Percentiles rank a stretch among this genome's conserved stretches.
Evolutionary conservation across 2,797 vertebrate genomes (phyloP).

Genomic region (Cossypha caffra): DNA sequence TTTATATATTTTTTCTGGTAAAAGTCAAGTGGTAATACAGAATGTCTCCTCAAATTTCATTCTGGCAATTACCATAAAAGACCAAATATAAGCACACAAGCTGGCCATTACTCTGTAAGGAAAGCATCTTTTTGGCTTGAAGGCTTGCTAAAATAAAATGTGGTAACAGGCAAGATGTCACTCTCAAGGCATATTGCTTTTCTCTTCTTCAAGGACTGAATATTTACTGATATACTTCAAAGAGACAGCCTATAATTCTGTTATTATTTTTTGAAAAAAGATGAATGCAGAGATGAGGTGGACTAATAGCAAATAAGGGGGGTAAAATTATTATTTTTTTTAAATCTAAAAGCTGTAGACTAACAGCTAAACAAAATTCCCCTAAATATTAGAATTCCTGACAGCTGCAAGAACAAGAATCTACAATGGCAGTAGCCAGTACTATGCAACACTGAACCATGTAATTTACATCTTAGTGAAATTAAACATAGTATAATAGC

Average conservation of each 20-base stretch:
- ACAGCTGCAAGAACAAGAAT: conserved; percentile 67
- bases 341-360: conserved; percentile 20
- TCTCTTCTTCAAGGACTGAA: not conserved
- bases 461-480: conserved; percentile 82
- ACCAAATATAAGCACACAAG: not conserved
- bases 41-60: not conserved
- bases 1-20: not conserved
- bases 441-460: conserved; percentile 69
- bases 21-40: not conserved
- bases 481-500: conserved; percentile 79
- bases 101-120: not conserved
- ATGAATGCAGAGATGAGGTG: not conserved
- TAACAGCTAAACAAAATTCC: conserved; percentile 66
- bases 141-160: not conserved
- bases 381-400: conserved; percentile 64
- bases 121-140: not conserved
- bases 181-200: not conserved
- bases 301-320: conserved; percentile 6
- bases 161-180: not conserved
- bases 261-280: not conserved
- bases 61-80: not conserved
- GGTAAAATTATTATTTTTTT: not conserved
- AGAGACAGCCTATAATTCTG: not conserved
- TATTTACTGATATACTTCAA: not conserved
- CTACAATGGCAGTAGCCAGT: conserved; percentile 69